Base-by-base conservation (phyloP, 2,113 vertebrate genomes). In the Nettapus auritus region DNA sequence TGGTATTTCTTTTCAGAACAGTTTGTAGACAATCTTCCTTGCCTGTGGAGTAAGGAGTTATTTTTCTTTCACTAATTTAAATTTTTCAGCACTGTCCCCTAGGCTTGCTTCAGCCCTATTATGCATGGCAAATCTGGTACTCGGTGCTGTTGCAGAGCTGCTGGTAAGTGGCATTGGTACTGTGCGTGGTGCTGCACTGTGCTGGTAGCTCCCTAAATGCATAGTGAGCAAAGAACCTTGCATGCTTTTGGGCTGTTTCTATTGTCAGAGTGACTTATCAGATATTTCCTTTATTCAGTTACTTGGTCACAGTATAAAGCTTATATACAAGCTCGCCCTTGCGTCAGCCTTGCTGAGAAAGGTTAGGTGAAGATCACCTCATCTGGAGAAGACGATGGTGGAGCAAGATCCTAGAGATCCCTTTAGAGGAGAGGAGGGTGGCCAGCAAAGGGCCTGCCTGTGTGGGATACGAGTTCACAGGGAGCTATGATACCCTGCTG, bases 401-500 rank as follows among this genome's bases (percentile, higher is more conserved):
- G 56, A 42, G 9, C 23, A 26, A 89, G 69, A 70, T 62, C 19
- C 12, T 53, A 86, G 69, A 57, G 3, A 22, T 25, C 4, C 14
- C 42, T 60, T 26, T 52, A 17, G 25, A 13, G 42, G 50, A 75
- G 70, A 75, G 33, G 22, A 77, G 38, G 12, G 36, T n/a, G 21
- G 64, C 78, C 8, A 3, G 17, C 60, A 48, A 34, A 68, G 79
- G 70, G 22, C 38, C n/a, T 50, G 3, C 11, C 33, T 71, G 38
- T 4, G 0, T 68, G 56, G 38, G 28, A 8, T 42, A 13, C 8
- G 28, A 38, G 60, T 6, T 8, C 11, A 17, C 13, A 8, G 11
- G 21, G 52, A 42, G 52, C n/a, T 56, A 0, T 13, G 5, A 9
- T n/a, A 3, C 25, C 10, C 20, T 26, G 17, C 1, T 3, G 11